Percentiles rank a stretch among this genome's conserved stretches.
Conservation (phyloP, 2,888 invertebrate genomes). For the Dryococelus australis region DNA sequence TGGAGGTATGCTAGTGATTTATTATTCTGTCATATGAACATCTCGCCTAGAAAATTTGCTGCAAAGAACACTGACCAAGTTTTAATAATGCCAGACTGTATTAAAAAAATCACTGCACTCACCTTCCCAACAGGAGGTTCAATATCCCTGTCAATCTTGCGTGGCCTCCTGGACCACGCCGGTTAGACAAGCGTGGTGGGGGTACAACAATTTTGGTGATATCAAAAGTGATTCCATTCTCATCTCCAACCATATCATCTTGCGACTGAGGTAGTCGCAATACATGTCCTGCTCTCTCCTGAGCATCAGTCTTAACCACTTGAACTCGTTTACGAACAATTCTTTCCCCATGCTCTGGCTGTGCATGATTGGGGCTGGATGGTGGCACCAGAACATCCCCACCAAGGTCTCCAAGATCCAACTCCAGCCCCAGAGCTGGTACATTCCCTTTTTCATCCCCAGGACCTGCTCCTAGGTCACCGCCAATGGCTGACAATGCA, state of each 20-base stretch:
- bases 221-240: constrained; percentile 6
- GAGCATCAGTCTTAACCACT: background rate
- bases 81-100: too few relatives aligned
- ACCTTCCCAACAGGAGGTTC: constrained; percentile 48
- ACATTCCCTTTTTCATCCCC: background rate
- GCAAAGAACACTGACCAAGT: too few relatives aligned
- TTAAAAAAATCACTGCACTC: background rate
- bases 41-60: too few relatives aligned
- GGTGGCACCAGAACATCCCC: background rate
- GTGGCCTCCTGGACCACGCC: constrained; percentile 44
- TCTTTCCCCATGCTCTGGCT: background rate
- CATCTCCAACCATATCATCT: background rate
- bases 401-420: background rate
- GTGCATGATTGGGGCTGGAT: background rate
- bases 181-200: constrained; percentile 22
- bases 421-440: background rate
- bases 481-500: background rate
- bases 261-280: background rate
- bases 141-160: constrained; percentile 43
- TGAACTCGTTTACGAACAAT: background rate
- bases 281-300: background rate
- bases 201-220: background rate
- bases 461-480: background rate
- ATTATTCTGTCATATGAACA: too few relatives aligned
- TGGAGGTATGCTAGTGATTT: too few relatives aligned